These are phyloP conservation scores for Zapus hudsonius DNA, from an alignment of 2,113 vertebrate species.

Conservation along the genomic window DNA sequence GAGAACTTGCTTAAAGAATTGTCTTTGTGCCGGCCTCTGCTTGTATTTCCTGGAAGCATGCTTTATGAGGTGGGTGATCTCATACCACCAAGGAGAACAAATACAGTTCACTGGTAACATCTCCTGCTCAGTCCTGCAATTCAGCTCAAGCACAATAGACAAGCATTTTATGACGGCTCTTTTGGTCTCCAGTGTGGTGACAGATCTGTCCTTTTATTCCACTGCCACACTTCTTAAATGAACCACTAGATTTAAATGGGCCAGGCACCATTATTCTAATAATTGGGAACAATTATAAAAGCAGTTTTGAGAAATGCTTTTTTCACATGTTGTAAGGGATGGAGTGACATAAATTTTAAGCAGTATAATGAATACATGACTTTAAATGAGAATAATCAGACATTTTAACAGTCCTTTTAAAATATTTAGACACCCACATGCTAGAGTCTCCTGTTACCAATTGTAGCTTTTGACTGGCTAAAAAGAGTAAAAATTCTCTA, in stretches of 20 bases:
- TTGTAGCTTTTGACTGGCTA: slow-evolving; percentile 27
- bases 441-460: slow-evolving; percentile 11
- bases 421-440: neutral
- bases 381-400: slow-evolving; percentile 50
- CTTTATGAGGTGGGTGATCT: slow-evolving; percentile 60
- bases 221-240: neutral
- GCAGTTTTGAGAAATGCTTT: slow-evolving; percentile 38
- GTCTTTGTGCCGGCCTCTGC: slow-evolving; percentile 58
- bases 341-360: neutral
- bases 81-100: slow-evolving; percentile 36
- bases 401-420: neutral
- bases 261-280: neutral
- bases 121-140: neutral
- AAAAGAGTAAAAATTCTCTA: slow-evolving; percentile 20
- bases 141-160: neutral
- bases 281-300: slow-evolving; percentile 39
- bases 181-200: neutral
- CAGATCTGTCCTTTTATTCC: neutral
- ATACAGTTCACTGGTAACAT: neutral
- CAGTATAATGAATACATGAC: slow-evolving; percentile 8
- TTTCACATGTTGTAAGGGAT: neutral
- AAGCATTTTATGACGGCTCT: neutral
- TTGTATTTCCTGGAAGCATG: slow-evolving; percentile 47
- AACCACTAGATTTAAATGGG: slow-evolving; percentile 9
- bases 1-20: slow-evolving; percentile 62